A percentile compares a stretch with the other conserved stretches of the same genome.
Conservation (phyloP, 2,888 invertebrate species). For the Limnephilus auricula region DNA sequence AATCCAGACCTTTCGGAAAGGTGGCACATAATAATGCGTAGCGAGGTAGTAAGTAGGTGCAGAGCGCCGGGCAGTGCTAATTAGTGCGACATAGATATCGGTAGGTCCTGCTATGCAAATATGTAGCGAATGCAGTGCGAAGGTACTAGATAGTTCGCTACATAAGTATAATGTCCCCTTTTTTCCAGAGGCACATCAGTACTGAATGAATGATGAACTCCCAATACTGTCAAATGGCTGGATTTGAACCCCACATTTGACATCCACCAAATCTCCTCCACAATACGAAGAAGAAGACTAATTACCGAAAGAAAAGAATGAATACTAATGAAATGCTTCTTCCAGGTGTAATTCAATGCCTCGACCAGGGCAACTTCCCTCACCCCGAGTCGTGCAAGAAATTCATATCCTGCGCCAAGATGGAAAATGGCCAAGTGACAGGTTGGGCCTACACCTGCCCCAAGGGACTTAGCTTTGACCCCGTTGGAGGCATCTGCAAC, state of each 20-base stretch:
- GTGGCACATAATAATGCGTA: no score
- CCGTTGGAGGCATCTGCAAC: conserved; percentile 93
- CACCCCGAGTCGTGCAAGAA: conserved; percentile 94
- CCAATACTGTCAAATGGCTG: not conserved
- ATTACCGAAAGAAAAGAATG: not conserved
- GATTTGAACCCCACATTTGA: no score
- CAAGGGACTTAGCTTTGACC: conserved; percentile 90
- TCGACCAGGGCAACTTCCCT: conserved; percentile 94
- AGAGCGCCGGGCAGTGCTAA: no score
- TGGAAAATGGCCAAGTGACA: conserved; percentile 86
- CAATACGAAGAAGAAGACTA: not conserved
- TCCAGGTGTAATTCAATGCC: conserved; percentile 87
- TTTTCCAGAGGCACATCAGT: not conserved
- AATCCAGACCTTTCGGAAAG: no score
- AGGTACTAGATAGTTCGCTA: no score
- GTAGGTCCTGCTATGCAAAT: no score
- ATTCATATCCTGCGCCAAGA: conserved; percentile 92
- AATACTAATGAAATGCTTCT: conserved; percentile 38
- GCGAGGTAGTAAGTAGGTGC: no score
- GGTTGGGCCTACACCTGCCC: conserved; percentile 95
- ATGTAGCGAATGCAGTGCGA: no score
- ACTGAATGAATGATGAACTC: not conserved
- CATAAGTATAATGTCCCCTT: not conserved
- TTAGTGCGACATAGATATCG: no score
- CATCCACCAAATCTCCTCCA: not conserved